phyloP scores from a whole-genome alignment of 1,140 invertebrate species.

The Eupristina koningsbergeri region DNA sequence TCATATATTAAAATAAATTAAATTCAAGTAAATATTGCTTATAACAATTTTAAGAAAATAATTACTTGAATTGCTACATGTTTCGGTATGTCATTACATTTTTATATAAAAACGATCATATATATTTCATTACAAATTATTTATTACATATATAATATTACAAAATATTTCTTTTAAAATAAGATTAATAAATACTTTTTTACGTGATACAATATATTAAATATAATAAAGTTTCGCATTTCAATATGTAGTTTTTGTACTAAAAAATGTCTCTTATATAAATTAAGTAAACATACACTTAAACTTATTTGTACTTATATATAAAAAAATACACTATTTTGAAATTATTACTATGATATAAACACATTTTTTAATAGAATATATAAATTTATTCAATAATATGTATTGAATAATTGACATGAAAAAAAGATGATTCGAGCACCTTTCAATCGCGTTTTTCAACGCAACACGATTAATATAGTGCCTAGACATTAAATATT shows the following conservation, averaged over 20 bases:
- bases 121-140: no score
- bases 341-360: neutral
- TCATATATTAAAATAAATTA: neutral
- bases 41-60: neutral
- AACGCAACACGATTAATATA: constrained; percentile 45
- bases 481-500: constrained; percentile 51
- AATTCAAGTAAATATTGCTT: constrained; percentile 14
- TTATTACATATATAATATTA: no score
- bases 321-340: neutral
- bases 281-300: constrained; percentile 39
- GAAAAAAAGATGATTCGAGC: constrained; percentile 23
- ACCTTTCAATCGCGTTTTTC: constrained; percentile 46
- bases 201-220: constrained; percentile 37
- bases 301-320: constrained; percentile 32
- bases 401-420: constrained; percentile 42
- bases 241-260: constrained; percentile 49
- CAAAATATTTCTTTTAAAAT: constrained; percentile 35
- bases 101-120: constrained; percentile 10
- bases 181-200: constrained; percentile 45
- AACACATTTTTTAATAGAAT: constrained; percentile 3
- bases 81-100: constrained; percentile 24
- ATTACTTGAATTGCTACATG: neutral
- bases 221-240: constrained; percentile 39
- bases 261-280: constrained; percentile 41
- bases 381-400: constrained; percentile 30